Evolutionary conservation across 2,113 vertebrate species (phyloP).

Genomic region (Misgurnus anguillicaudatus): DNA sequence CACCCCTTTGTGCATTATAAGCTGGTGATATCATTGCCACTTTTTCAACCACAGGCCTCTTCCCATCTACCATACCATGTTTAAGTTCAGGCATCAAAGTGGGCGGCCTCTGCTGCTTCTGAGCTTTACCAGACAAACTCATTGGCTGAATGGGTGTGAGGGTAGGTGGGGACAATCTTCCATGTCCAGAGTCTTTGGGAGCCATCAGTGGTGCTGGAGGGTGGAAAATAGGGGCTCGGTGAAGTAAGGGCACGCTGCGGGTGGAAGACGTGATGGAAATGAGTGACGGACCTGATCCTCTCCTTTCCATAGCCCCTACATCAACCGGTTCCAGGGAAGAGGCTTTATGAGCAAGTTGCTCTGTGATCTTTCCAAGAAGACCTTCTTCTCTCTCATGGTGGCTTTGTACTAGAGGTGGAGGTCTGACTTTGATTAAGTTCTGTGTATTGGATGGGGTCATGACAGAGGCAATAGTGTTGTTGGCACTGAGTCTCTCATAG

Average conservation of each 20-base stretch:
- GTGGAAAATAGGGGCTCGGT: constrained; percentile 85
- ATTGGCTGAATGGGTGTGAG: constrained; percentile 84
- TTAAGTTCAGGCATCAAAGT: constrained; percentile 84
- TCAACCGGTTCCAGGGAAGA: constrained; percentile 67
- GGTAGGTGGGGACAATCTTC: constrained; percentile 83
- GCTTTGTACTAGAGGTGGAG: constrained; percentile 84
- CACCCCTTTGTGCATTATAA: constrained; percentile 67
- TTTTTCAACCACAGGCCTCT: constrained; percentile 69
- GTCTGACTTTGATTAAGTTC: constrained; percentile 77
- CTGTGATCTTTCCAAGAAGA: constrained; percentile 72
- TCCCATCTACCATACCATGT: constrained; percentile 56
- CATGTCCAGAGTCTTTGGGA: constrained; percentile 80
- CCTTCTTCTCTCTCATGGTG: constrained; percentile 78
- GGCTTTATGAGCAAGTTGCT: constrained; percentile 78
- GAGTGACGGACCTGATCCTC: constrained; percentile 51
- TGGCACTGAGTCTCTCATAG: constrained; percentile 73
- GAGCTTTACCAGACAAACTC: constrained; percentile 77
- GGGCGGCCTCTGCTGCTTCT: constrained; percentile 83
- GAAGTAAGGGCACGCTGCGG: constrained; percentile 84
- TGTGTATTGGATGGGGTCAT: constrained; percentile 66
- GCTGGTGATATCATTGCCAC: constrained; percentile 56
- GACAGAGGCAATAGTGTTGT: constrained; percentile 58
- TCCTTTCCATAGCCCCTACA: constrained; percentile 58
- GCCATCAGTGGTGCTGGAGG: constrained; percentile 82
- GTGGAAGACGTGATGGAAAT: constrained; percentile 70